Percentiles rank a stretch among this genome's conserved stretches.
phyloP scores from a whole-genome alignment of 1,140 invertebrate species.

The Drosophila carrolli region DNA sequence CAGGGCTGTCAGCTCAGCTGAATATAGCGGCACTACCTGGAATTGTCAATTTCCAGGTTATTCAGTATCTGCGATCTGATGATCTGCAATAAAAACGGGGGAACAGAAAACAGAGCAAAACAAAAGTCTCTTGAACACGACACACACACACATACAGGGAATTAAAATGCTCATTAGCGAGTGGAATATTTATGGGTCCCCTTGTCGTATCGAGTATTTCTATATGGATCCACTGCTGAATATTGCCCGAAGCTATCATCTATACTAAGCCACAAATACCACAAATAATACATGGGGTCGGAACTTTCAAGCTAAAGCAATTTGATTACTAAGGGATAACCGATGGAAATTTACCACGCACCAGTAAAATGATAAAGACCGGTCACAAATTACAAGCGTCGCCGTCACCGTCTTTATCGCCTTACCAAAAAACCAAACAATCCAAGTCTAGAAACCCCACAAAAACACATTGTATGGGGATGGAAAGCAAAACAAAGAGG shows the following conservation, averaged over 20 bases:
- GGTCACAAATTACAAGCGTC: background rate
- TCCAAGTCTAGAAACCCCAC: background rate
- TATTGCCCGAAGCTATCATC: constrained; percentile 1
- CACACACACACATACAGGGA: background rate
- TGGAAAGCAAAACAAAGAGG: background rate
- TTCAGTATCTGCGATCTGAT: constrained; percentile 5
- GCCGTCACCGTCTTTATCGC: background rate
- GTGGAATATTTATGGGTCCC: constrained; percentile 18
- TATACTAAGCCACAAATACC: background rate
- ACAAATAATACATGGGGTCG: too few species aligned
- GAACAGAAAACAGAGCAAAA: constrained; percentile 9
- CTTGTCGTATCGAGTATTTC: constrained; percentile 13
- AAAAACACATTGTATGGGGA: background rate
- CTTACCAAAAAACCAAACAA: background rate
- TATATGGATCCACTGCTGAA: constrained; percentile 3
- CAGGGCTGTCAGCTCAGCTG: constrained; percentile 18
- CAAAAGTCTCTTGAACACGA: too few species aligned
- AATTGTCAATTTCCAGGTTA: constrained; percentile 6
- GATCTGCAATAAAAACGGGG: constrained; percentile 12
- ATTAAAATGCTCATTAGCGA: constrained; percentile 7
- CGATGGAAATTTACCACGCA: constrained; percentile 2
- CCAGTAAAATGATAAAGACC: constrained; percentile 1
- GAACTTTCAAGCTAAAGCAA: background rate
- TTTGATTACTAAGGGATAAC: too few species aligned
- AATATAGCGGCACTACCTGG: constrained; percentile 6